Percentiles rank a stretch among this genome's conserved stretches.
These are phyloP conservation scores for Puma concolor DNA, from an alignment of 2,113 vertebrate species.

Conservation along the genomic window DNA sequence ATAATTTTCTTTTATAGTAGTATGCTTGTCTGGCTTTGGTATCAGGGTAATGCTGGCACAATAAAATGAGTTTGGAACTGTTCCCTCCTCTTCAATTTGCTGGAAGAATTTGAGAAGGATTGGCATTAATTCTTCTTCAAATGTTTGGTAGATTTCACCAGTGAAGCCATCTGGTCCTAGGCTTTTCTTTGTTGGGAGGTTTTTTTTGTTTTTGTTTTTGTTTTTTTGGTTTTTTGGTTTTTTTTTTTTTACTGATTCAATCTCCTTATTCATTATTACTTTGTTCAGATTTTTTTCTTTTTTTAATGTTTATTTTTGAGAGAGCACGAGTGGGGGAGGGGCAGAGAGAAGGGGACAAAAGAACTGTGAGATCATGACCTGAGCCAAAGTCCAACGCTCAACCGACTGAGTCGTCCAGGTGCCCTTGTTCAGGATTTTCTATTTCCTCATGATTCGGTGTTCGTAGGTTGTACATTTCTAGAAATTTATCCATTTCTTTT, in stretches of 20 bases:
- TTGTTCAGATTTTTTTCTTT: not conserved
- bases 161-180: not conserved
- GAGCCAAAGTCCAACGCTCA: too few relatives aligned
- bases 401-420: too few relatives aligned
- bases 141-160: not conserved
- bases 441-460: not conserved
- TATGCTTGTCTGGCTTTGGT: not conserved
- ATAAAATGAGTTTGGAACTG: not conserved
- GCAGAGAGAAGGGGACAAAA: too few relatives aligned
- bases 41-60: not conserved
- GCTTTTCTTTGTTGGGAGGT: not conserved
- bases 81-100: not conserved
- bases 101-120: not conserved
- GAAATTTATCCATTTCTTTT: not conserved
- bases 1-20: conserved; percentile 28
- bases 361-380: too few relatives aligned
- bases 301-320: too few relatives aligned
- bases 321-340: too few relatives aligned
- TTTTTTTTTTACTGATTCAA: not conserved
- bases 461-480: not conserved
- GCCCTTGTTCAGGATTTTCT: not conserved
- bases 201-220: not conserved
- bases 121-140: not conserved
- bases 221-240: too few relatives aligned
- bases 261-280: not conserved